A percentile compares a stretch with the other conserved stretches of the same genome.
These are phyloP conservation scores for Agonopterix arenella DNA, from an alignment of 2,888 invertebrate genomes.

Conservation along the genomic window DNA sequence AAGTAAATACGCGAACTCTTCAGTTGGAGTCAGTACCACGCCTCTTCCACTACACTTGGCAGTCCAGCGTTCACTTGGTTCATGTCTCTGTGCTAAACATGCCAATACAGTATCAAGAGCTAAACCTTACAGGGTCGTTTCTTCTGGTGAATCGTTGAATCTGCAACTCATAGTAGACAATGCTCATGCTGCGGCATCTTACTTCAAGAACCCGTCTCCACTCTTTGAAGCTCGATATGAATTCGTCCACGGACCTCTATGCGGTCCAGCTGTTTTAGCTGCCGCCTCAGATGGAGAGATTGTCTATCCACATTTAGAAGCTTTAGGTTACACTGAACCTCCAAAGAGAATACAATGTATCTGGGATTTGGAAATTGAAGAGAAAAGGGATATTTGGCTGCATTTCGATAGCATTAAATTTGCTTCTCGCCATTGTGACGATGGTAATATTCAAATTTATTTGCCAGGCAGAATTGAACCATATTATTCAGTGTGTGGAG, in stretches of 20 bases:
- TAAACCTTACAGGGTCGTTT: conserved; percentile 82
- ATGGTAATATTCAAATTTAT: conserved; percentile 90
- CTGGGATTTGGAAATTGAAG: conserved; percentile 89
- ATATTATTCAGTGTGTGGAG: conserved; percentile 89
- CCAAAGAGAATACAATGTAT: conserved; percentile 85
- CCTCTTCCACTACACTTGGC: conserved; percentile 78
- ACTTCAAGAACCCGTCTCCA: conserved; percentile 90
- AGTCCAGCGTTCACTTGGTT: conserved; percentile 81
- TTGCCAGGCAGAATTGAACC: conserved; percentile 84
- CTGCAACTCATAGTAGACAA: conserved; percentile 90
- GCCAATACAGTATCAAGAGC: conserved; percentile 76
- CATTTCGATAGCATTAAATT: conserved; percentile 92
- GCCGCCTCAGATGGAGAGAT: conserved; percentile 90
- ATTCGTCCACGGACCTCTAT: conserved; percentile 92
- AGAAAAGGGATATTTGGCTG: conserved; percentile 90
- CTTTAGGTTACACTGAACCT: conserved; percentile 81
- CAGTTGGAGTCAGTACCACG: conserved; percentile 53
- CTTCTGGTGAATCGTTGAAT: conserved; percentile 87
- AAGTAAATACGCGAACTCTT: conserved; percentile 40
- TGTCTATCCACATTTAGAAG: conserved; percentile 91
- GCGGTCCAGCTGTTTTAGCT: conserved; percentile 88
- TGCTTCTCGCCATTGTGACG: conserved; percentile 89
- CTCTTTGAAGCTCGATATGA: conserved; percentile 92
- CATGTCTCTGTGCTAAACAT: conserved; percentile 84
- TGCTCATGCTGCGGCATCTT: conserved; percentile 89